These are phyloP conservation scores for Drosophila paracracens DNA, from an alignment of 2,888 invertebrate species.

Conservation along the genomic window DNA sequence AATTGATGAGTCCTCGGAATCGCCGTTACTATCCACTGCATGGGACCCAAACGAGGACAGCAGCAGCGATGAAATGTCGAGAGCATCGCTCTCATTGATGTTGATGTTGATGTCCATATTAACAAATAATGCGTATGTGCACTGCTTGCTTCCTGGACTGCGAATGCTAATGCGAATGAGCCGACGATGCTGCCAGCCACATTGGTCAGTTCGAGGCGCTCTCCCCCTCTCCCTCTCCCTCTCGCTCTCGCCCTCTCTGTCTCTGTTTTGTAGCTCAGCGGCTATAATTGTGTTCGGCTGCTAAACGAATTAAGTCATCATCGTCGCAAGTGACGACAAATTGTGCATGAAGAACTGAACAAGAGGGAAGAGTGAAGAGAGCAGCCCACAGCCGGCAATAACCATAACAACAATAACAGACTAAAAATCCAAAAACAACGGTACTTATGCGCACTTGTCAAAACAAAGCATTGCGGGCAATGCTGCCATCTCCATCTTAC, in stretches of 20 bases:
- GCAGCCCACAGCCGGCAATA: conserved; percentile 16
- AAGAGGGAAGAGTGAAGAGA: conserved; percentile 15
- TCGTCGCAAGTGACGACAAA: conserved; percentile 82
- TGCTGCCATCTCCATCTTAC: conserved; percentile 20
- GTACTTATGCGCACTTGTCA: conserved; percentile 67
- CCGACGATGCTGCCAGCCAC: conserved; percentile 8
- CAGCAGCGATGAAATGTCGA: conserved; percentile 26
- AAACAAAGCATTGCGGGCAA: conserved; percentile 52
- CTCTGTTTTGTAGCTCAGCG: conserved; percentile 20
- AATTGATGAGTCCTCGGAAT: conserved; percentile 30
- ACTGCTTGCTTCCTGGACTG: conserved; percentile 13
- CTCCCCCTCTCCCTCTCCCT: background rate
- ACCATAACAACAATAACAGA: conserved; percentile 18
- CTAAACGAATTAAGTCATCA: conserved; percentile 85
- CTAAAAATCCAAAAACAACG: conserved; percentile 27
- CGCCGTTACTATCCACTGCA: conserved; percentile 13
- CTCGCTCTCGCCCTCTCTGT: background rate
- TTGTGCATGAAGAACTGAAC: conserved; percentile 83
- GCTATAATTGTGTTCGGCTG: conserved; percentile 63
- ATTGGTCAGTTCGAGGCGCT: conserved; percentile 37
- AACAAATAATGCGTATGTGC: background rate
- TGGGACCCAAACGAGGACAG: conserved; percentile 14
- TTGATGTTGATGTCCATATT: conserved; percentile 11
- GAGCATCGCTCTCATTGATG: conserved; percentile 1
- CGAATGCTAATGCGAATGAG: conserved; percentile 48